Percentiles rank a stretch among this genome's conserved stretches.
These are phyloP conservation scores for Eretmocerus hayati DNA, from an alignment of 2,888 invertebrate genomes.

Conservation along the genomic window DNA sequence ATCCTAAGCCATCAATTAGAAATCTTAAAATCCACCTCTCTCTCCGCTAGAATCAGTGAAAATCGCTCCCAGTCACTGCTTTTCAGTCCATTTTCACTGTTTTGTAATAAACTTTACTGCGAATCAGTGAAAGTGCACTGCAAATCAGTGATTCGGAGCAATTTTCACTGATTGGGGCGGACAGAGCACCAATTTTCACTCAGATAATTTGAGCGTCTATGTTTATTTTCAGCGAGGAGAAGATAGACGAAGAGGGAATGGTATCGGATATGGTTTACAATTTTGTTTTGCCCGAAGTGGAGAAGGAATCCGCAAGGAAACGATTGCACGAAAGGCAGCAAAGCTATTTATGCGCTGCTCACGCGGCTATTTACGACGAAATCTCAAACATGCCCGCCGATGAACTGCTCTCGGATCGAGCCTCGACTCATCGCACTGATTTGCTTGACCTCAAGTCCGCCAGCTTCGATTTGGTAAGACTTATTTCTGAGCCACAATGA, in stretches of 20 bases:
- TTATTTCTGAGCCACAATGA: too few relatives aligned
- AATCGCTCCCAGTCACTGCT: too few relatives aligned
- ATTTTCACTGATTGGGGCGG: too few relatives aligned
- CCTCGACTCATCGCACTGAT: too few relatives aligned
- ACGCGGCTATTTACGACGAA: constrained; percentile 41
- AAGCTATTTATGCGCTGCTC: constrained; percentile 44
- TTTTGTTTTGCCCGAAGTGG: constrained; percentile 44
- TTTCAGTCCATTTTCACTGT: too few relatives aligned
- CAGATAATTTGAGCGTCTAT: not conserved
- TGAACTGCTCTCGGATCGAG: not conserved
- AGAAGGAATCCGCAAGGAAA: constrained; percentile 45
- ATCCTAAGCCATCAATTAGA: too few relatives aligned
- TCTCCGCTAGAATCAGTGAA: too few relatives aligned
- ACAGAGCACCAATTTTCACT: too few relatives aligned
- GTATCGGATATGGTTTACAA: constrained; percentile 43
- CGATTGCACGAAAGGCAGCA: constrained; percentile 43
- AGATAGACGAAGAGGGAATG: constrained; percentile 32
- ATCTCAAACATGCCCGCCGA: constrained; percentile 5
- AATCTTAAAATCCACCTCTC: too few relatives aligned
- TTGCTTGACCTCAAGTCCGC: not conserved
- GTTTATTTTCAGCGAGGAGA: constrained; percentile 20
- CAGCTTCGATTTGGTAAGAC: not conserved
- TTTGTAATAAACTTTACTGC: too few relatives aligned
- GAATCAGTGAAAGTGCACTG: too few relatives aligned
- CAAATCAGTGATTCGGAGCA: too few relatives aligned